These are phyloP conservation scores for Amia ocellicauda DNA, from an alignment of 2,113 vertebrate species.

Conservation along the genomic window DNA sequence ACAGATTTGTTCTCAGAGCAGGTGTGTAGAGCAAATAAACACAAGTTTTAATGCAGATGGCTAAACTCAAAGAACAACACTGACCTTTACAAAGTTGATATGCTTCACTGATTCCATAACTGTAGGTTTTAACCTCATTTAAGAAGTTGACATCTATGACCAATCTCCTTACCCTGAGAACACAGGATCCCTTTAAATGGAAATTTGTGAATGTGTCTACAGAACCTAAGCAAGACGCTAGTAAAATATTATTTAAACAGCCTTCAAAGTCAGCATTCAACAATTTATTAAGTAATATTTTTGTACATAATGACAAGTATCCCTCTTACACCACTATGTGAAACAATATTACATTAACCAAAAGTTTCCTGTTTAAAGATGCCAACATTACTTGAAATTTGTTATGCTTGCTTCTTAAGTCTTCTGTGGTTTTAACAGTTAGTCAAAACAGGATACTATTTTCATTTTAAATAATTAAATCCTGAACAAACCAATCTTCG, in stretches of 20 bases:
- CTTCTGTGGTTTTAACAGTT: conserved; percentile 75
- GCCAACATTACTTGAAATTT: conserved; percentile 49
- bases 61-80: conserved; percentile 1
- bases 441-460: conserved; percentile 86
- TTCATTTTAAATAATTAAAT: conserved; percentile 50
- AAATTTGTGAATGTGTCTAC: not conserved
- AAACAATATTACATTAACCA: conserved; percentile 46
- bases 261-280: no score
- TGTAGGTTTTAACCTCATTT: not conserved
- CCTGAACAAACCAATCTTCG: conserved; percentile 21
- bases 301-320: conserved; percentile 11
- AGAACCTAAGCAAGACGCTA: conserved; percentile 11
- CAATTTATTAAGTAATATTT: no score
- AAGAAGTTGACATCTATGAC: not conserved
- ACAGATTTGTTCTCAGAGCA: not conserved
- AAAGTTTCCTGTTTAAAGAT: conserved; percentile 70
- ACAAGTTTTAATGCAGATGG: not conserved
- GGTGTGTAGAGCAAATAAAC: conserved; percentile 1
- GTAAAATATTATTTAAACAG: no score
- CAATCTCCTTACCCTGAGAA: not conserved
- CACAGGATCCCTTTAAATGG: not conserved
- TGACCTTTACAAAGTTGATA: not conserved
- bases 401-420: conserved; percentile 50
- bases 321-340: conserved; percentile 29
- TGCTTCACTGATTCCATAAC: conserved; percentile 15